Evolutionary conservation across 2,797 vertebrate genomes (phyloP).

Genomic region (Podarcis lilfordi): DNA sequence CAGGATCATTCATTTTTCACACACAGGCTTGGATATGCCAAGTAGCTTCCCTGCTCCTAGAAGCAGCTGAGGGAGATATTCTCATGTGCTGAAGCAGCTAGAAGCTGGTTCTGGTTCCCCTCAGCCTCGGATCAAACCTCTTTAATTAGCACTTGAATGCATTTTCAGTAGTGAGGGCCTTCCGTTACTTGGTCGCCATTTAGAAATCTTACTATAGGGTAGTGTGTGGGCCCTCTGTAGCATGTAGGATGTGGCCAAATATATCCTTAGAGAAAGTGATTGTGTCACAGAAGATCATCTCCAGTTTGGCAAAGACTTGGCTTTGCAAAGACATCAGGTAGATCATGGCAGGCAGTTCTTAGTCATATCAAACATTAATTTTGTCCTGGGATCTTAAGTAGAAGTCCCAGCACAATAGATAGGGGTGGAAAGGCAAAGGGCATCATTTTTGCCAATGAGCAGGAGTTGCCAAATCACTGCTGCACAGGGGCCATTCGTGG

Average conservation of each 20-base stretch:
- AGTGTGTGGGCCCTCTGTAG: conserved; percentile 1
- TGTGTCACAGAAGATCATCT: conserved; percentile 38
- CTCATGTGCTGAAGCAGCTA: conserved; percentile 52
- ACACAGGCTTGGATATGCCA: background rate
- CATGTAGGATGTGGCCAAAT: conserved; percentile 10
- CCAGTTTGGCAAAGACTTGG: conserved; percentile 9
- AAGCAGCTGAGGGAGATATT: conserved; percentile 33
- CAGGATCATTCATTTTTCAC: background rate
- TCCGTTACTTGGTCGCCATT: background rate
- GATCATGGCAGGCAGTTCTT: conserved; percentile 1
- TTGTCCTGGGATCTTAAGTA: conserved; percentile 20
- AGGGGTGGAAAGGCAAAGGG: background rate
- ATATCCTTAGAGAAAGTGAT: conserved; percentile 43
- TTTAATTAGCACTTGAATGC: conserved; percentile 63
- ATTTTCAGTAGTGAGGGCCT: conserved; percentile 52
- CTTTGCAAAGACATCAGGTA: background rate
- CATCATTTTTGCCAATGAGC: too few relatives aligned
- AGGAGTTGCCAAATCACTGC: background rate
- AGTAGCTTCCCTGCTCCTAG: conserved; percentile 37
- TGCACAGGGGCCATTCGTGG: rapidly evolving
- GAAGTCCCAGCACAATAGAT: background rate
- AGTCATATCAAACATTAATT: background rate
- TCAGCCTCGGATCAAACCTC: conserved; percentile 48
- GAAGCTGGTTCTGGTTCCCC: conserved; percentile 45
- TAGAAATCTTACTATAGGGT: conserved; percentile 18